A percentile compares a stretch with the other conserved stretches of the same genome.
Conservation (phyloP, 2,888 invertebrate genomes). For the Encarsia formosa region DNA sequence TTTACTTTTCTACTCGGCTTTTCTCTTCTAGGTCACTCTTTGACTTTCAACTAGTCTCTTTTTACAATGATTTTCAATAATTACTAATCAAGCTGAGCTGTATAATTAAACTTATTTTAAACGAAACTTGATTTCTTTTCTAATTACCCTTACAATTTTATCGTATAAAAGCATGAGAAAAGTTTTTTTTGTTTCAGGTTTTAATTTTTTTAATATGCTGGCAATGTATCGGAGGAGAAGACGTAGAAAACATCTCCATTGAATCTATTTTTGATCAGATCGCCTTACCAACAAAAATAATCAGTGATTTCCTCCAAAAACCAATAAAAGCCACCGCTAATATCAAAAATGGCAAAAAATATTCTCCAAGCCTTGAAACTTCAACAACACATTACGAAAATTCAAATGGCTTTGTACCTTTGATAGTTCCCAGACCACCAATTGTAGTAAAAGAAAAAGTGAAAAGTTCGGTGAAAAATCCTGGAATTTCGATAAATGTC, state of each 20-base stretch:
- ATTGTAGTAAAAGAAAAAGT: conserved; percentile 10
- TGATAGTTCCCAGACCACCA: conserved; percentile 29
- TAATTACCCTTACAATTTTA: no score
- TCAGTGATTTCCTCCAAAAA: conserved; percentile 23
- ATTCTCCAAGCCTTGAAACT: conserved; percentile 5
- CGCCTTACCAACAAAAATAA: conserved; percentile 39
- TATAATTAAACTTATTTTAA: no score
- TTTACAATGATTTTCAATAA: no score
- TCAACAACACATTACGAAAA: conserved; percentile 40
- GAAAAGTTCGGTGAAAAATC: conserved; percentile 5
- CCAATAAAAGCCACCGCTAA: neutral
- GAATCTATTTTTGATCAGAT: conserved; percentile 39
- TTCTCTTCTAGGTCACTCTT: conserved; percentile 45
- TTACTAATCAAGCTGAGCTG: neutral
- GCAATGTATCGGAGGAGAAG: conserved; percentile 34
- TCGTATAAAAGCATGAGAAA: no score
- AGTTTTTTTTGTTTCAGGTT: conserved; percentile 40
- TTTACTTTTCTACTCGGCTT: conserved; percentile 47
- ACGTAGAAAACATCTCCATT: conserved; percentile 28
- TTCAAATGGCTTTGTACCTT: conserved; percentile 44
- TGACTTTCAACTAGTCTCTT: conserved; percentile 31
- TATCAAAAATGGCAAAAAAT: neutral
- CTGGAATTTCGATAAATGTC: no score
- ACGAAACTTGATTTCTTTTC: no score
- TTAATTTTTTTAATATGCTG: conserved; percentile 41